Conservation (phyloP, 2,888 invertebrate genomes). For the Dromius quadrimaculatus region DNA sequence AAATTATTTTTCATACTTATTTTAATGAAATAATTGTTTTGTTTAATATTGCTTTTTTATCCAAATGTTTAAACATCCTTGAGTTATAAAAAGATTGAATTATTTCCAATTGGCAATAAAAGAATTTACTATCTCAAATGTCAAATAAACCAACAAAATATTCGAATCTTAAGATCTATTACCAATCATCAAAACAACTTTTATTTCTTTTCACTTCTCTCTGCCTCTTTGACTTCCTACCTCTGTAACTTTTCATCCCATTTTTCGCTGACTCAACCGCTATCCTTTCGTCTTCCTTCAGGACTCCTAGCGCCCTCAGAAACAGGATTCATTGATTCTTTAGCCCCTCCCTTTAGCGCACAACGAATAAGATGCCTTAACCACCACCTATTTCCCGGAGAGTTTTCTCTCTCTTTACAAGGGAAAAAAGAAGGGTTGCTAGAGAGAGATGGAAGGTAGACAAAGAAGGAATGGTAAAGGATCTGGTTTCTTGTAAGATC, state of each 20-base stretch:
- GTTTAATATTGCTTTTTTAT: too few relatives aligned
- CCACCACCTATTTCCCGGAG: slow-evolving; percentile 46
- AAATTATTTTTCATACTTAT: too few relatives aligned
- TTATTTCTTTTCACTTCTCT: neutral
- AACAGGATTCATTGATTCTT: slow-evolving; percentile 49
- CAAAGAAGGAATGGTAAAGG: neutral
- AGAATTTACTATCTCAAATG: neutral
- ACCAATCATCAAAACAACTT: neutral
- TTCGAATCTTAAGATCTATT: too few relatives aligned
- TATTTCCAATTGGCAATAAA: too few relatives aligned
- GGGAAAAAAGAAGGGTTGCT: too few relatives aligned
- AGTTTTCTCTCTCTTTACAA: slow-evolving; percentile 28
- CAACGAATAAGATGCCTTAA: slow-evolving; percentile 48
- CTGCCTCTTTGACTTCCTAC: neutral
- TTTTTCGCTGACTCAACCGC: slow-evolving; percentile 25
- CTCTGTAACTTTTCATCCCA: neutral
- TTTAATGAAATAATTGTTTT: too few relatives aligned
- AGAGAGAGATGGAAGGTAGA: neutral
- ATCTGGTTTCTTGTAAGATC: slow-evolving; percentile 19
- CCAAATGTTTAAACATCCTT: too few relatives aligned
- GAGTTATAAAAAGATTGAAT: neutral
- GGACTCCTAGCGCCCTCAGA: slow-evolving; percentile 38
- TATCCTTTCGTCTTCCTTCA: slow-evolving; percentile 34
- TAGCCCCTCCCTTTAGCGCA: slow-evolving; percentile 30
- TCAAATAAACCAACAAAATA: neutral